Base-by-base conservation (phyloP, 2,113 vertebrate species). In the Gymnarchus niloticus region DNA sequence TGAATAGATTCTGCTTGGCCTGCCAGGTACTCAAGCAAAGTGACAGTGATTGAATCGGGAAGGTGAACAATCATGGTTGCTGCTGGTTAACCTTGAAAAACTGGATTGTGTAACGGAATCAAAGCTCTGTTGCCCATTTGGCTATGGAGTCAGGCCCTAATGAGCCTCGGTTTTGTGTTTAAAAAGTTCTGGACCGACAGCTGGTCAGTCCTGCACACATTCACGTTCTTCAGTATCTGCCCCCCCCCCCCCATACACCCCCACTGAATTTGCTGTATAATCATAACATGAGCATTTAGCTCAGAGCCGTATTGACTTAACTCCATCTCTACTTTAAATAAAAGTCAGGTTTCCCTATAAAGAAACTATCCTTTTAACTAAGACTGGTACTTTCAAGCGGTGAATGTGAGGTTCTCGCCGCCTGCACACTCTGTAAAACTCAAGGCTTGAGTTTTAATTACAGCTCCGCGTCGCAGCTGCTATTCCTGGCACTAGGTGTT, bases 401-500 rank as follows among this genome's bases (percentile, higher is more conserved):
- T 33, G 51, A 33, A 54, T 28, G 25, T 56, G 80, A 52, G 80
- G 56, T 21, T 3, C 51, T 54, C 28, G 2, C 48, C 6, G 49
- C 51, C 51, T 54, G 80, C 80, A 51, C 51, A n/a, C 6, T 25
- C 25, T 14, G 28, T 54, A 33, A 54, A 82, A 37, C 33, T 17
- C 19, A 54, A 82, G 80, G 28, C 80, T 82, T 1, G 51, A 51
- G 80, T 82, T 82, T 82, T 54, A 82, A 82, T 82, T 82, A 82
- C 48, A 48, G 48, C 80, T 82, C 52, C 23, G 14, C 6, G 6
- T 54, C 28, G 7, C 80, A 82, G 80, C 80, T 82, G 80, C 80
- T 82, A 82, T 82, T 82, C 51, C 80, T 82, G 80, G 80, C 80
- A 28, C n/a, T 54, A 82, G 51, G 80, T 82, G 51, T 28, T 25